Evolutionary conservation across 2,113 vertebrate species (phyloP).

Genomic region (Toxotes jaculatrix): DNA sequence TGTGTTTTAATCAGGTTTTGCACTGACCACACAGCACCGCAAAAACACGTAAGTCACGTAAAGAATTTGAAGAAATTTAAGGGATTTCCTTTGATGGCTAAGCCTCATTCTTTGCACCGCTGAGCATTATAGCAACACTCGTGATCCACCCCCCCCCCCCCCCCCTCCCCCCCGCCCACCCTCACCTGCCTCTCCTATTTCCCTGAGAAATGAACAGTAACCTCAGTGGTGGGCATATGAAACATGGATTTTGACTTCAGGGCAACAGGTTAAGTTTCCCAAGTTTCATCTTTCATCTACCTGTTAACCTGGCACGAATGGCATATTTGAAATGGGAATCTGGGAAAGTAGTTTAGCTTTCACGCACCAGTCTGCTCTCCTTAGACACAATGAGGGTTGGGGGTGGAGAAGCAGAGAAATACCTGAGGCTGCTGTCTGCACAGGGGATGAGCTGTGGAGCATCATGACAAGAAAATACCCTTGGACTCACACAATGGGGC

Average conservation of each 20-base stretch:
- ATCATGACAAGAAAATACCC: constrained; percentile 73
- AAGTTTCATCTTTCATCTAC: constrained; percentile 70
- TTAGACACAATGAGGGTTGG: constrained; percentile 59
- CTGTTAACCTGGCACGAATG: constrained; percentile 52
- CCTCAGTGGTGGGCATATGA: constrained; percentile 54
- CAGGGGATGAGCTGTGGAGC: constrained; percentile 57
- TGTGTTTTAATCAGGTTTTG: constrained; percentile 26
- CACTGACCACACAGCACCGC: constrained; percentile 25
- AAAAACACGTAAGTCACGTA: constrained; percentile 45
- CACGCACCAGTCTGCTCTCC: constrained; percentile 50
- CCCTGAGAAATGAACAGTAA: constrained; percentile 64
- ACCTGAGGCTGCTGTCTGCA: constrained; percentile 72
- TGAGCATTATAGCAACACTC: constrained; percentile 54
- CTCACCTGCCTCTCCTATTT: constrained; percentile 26
- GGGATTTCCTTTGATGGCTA: constrained; percentile 69
- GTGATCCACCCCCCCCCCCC: constrained; percentile 51
- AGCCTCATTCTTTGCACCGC: constrained; percentile 62
- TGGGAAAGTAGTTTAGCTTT: constrained; percentile 70
- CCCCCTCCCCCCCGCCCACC: not conserved
- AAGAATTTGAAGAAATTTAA: constrained; percentile 66
- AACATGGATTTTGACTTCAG: constrained; percentile 69
- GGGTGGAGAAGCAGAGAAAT: constrained; percentile 59
- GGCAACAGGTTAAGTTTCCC: constrained; percentile 72
- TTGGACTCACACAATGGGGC: constrained; percentile 53
- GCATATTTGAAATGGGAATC: constrained; percentile 76